Percentiles rank a stretch among this genome's conserved stretches.
phyloP scores from a whole-genome alignment of 2,797 vertebrate species.

The Coccyzus lansbergi region DNA sequence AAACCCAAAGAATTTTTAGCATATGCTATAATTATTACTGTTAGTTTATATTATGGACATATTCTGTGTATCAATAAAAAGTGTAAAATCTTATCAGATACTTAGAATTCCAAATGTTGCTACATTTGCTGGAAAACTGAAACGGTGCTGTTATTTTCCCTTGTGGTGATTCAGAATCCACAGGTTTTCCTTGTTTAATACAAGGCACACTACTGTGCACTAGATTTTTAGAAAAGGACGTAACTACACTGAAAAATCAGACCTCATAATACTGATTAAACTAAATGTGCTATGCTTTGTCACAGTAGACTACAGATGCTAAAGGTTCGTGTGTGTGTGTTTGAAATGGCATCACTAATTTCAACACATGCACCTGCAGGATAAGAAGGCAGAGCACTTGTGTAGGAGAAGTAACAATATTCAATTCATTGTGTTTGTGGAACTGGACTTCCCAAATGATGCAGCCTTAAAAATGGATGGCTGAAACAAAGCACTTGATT shows the following conservation, averaged over 20 bases:
- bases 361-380: neutral
- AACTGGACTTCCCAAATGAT: neutral
- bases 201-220: neutral
- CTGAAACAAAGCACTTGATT: neutral
- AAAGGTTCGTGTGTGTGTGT: neutral
- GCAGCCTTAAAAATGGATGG: neutral
- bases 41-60: neutral
- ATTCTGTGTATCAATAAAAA: neutral
- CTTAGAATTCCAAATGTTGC: neutral
- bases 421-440: neutral
- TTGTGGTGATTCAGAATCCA: neutral
- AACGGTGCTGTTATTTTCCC: neutral
- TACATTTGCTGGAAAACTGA: neutral
- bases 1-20: neutral
- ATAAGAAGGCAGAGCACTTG: neutral
- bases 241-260: neutral
- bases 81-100: neutral
- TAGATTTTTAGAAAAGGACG: neutral
- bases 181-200: neutral
- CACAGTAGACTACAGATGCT: neutral
- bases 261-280: neutral
- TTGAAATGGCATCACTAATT: neutral
- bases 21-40: neutral
- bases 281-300: neutral
- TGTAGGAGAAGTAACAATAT: neutral